Percentiles rank a stretch among this genome's conserved stretches.
Evolutionary conservation across 2,113 vertebrate genomes (phyloP).

Genomic region (Callorhinus ursinus): DNA sequence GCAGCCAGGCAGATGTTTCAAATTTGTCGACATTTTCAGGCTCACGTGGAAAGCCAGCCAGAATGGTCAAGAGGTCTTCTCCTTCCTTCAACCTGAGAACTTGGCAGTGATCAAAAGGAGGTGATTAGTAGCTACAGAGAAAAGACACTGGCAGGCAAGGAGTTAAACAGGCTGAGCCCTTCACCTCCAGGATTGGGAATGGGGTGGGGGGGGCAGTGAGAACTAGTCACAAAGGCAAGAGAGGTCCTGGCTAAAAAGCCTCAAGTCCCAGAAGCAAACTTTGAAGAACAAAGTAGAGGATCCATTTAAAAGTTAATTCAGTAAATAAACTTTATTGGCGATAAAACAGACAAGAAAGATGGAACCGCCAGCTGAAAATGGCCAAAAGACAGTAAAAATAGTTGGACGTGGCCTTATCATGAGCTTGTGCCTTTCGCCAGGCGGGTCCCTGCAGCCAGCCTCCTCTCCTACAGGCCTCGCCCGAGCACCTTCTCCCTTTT

Average conservation of each 20-base stretch:
- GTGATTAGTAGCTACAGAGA: slow-evolving; percentile 71
- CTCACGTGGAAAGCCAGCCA: slow-evolving; percentile 83
- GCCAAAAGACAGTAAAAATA: slow-evolving; percentile 83
- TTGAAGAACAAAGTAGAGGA: slow-evolving; percentile 85
- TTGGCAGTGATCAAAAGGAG: slow-evolving; percentile 78
- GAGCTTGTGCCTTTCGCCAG: slow-evolving; percentile 60
- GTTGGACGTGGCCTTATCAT: slow-evolving; percentile 79
- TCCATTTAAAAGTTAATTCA: slow-evolving; percentile 84
- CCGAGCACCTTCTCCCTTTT: slow-evolving; percentile 10
- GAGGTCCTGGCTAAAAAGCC: slow-evolving; percentile 50
- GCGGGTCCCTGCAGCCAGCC: slow-evolving; percentile 2
- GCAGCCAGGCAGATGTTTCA: slow-evolving; percentile 89
- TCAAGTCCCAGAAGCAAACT: slow-evolving; percentile 77
- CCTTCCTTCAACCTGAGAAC: slow-evolving; percentile 78
- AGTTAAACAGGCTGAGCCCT: slow-evolving; percentile 83
- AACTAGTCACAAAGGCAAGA: slow-evolving; percentile 51
- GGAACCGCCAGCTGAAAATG: slow-evolving; percentile 76
- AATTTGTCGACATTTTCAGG: slow-evolving; percentile 88
- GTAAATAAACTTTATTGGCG: slow-evolving; percentile 85
- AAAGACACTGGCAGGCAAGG: slow-evolving; percentile 78
- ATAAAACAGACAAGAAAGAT: slow-evolving; percentile 83
- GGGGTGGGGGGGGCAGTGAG: background rate
- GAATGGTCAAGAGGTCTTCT: slow-evolving; percentile 81
- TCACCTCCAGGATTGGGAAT: slow-evolving; percentile 50
- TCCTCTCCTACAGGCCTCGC: slow-evolving; percentile 8